Conservation (phyloP, 2,888 invertebrate species). For the Pediacus dermestoides region DNA sequence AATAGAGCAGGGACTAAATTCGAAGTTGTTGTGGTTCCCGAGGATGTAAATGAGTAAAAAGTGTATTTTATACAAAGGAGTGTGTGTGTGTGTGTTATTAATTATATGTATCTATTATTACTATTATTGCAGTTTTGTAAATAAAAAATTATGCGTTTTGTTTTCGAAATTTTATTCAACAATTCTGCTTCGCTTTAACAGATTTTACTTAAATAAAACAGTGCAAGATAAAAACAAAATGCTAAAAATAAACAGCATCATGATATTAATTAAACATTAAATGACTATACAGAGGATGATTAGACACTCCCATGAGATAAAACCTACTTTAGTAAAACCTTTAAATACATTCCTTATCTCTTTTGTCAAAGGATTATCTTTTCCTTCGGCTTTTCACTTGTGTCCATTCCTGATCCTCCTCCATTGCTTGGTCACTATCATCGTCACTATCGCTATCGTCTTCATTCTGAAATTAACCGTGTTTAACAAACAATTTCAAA, state of each 20-base stretch:
- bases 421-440: too few relatives aligned
- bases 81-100: not conserved
- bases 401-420: slow-evolving; percentile 65
- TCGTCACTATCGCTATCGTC: slow-evolving; percentile 16
- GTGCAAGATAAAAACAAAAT: too few relatives aligned
- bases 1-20: slow-evolving; percentile 51
- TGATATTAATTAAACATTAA: too few relatives aligned
- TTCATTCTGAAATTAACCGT: slow-evolving; percentile 22
- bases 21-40: slow-evolving; percentile 53
- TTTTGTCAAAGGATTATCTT: slow-evolving; percentile 48
- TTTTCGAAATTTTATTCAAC: too few relatives aligned
- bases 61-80: not conserved
- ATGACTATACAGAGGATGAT: too few relatives aligned
- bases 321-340: slow-evolving; percentile 5
- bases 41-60: slow-evolving; percentile 43
- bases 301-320: too few relatives aligned
- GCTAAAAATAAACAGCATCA: too few relatives aligned
- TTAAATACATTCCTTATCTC: slow-evolving; percentile 20
- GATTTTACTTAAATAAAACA: too few relatives aligned
- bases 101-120: not conserved
- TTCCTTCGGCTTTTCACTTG: slow-evolving; percentile 55
- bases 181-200: too few relatives aligned
- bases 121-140: slow-evolving; percentile 2
- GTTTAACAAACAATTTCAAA: too few relatives aligned
- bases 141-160: too few relatives aligned